Base-by-base conservation (phyloP, 2,797 vertebrate species). In the Arctocebus calabarensis region DNA sequence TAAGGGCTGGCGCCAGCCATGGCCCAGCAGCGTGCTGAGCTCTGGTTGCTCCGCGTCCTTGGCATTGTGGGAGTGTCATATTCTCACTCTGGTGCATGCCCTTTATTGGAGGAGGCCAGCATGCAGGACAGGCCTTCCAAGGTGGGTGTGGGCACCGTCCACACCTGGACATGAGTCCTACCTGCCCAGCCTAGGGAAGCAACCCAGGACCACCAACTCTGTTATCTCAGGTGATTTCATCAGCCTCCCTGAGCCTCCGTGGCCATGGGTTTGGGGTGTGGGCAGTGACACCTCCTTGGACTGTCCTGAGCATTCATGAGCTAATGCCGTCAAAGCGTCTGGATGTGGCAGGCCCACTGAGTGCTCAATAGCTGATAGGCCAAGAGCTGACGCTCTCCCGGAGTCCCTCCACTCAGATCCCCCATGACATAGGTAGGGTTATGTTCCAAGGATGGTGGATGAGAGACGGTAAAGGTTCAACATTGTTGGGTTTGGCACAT, bases 41-140 rank as follows among this genome's bases (percentile, higher is more conserved):
- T 70, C 48, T n/a, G 48, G 29, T n/a, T 0, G 0, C 40, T 27
- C 57, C 2, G 3, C 0, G 4, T 68, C 70, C 40, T 66, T 7
- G 2, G 23, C 2, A 16, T 34, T 1, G 25, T 2, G 17, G 37
- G 14, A 73, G 1, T 10, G 1, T 34, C n/a, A 0, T 11, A 1
- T 14, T 77, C 57, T 22, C 43, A 14, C 19, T n/a, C 48, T 2
- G 11, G 20, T 32, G 13, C 48, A 20, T 1, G 23, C 12, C 37
- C 40, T 59, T 55, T 29, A 9, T 11, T 6, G 11, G 40, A 62
- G 29, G 40, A 62, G 7, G 10, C 22, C 22, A 4, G 25, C 9
- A 1, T 3, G 3, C 11, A 5, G 29, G n/a, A 59, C 0, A 3
- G 52, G 20, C 32, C 32, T 48, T 14, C 5, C 0, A 27, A 40